Evolutionary conservation across 2,797 vertebrate genomes (phyloP), one percentile per base, ranked within the genome.

Genomic region (Vultur gryphus): DNA sequence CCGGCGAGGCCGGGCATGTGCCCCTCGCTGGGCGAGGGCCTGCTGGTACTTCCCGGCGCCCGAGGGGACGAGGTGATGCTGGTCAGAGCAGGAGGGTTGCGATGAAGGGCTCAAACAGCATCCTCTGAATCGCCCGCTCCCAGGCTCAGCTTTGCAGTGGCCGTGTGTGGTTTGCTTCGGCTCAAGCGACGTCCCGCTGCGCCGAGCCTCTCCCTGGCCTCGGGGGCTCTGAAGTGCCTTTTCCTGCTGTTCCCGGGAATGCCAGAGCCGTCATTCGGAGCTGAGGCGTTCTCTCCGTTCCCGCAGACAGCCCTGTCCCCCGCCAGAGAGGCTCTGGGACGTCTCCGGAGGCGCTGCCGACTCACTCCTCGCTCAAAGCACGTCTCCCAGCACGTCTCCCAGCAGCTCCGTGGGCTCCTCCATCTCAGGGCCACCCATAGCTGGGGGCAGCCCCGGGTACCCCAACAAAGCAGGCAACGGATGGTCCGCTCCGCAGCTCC

Each of bases 251-350:
- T 66, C 55, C 82, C 15, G 0, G 51, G 13, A 5, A 35, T 3
- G 21, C 35, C 0, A 0, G 59, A 72, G 83, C 59, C 1, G 1
- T 12, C 2, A 0, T 6, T 13, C 0, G 0, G 64, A 35, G 43
- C 46, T 1, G n/a, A 25, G 57, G 70, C 37, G 17, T 52, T 16
- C 37, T 39, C 43, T n/a, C 33, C 1, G 0, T 16, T 16, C 75
- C 88, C 19, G 1, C 43, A 43, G 52, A 13, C 25, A 19, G 8
- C n/a, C 10, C 0, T 3, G 1, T 2, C 29, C 41, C 33, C n/a
- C 1, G 2, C n/a, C 69, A 33, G 46, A 82, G 8, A 25, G 3
- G 48, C n/a, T 67, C 66, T 0, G 37, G 41, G 62, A 44, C 7
- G 4, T 18, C 58, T 82, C 83, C 5, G 1, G 70, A 54, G 65